A percentile compares a stretch with the other conserved stretches of the same genome.
These are phyloP conservation scores for Heliconius aoede DNA, from an alignment of 2,888 invertebrate genomes.

Conservation along the genomic window DNA sequence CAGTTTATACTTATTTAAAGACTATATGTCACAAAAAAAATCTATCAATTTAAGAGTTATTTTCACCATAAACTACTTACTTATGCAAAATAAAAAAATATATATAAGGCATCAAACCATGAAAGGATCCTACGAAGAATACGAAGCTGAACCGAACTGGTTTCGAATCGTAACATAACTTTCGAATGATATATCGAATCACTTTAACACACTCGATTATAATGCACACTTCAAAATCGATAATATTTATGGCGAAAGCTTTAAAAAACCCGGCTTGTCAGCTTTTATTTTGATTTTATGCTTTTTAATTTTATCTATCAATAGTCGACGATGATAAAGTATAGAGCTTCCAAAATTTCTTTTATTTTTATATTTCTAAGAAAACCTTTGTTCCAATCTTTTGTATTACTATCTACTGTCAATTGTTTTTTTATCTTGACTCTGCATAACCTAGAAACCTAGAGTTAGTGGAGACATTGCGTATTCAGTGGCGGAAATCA, in stretches of 20 bases:
- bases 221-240: conserved; percentile 29
- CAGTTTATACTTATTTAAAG: no score
- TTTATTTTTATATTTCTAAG: background rate
- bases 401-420: background rate
- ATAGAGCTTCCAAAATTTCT: background rate
- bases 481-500: no score
- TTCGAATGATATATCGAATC: conserved; percentile 66
- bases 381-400: background rate
- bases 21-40: background rate
- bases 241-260: conserved; percentile 14
- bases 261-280: background rate
- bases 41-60: background rate
- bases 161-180: conserved; percentile 40
- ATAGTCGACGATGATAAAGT: background rate
- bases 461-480: no score
- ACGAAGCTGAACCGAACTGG: conserved; percentile 37
- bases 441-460: no score
- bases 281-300: conserved; percentile 9
- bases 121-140: conserved; percentile 38
- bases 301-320: conserved; percentile 20
- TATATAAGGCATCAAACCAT: conserved; percentile 19
- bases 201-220: conserved; percentile 36
- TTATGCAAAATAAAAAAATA: conserved; percentile 19
- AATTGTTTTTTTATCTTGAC: background rate
- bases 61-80: background rate